phyloP scores from a whole-genome alignment of 2,113 vertebrate genomes.

The Crotalus viridis region DNA sequence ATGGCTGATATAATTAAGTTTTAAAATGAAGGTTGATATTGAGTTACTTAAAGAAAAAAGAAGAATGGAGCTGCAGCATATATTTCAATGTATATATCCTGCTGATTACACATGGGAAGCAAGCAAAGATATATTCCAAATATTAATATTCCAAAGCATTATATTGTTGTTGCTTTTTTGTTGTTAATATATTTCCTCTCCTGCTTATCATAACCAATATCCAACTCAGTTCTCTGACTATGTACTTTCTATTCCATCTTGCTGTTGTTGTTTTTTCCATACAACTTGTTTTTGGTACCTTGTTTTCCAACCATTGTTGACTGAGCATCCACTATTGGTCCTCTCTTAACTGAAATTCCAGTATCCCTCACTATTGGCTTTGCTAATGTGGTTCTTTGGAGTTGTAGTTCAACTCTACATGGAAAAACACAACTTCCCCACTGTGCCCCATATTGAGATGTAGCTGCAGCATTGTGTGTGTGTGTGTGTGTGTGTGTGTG shows the following conservation, averaged over 20 bases:
- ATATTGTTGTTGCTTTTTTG: neutral
- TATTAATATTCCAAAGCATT: neutral
- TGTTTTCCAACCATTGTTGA: neutral
- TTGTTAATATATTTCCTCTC: neutral
- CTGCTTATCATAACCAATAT: neutral
- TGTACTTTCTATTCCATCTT: neutral
- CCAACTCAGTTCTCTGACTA: neutral
- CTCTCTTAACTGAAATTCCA: neutral
- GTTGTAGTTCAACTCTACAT: neutral
- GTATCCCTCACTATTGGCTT: neutral
- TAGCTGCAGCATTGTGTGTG: neutral
- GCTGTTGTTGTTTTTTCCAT: neutral
- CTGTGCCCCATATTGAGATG: neutral
- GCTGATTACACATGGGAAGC: neutral
- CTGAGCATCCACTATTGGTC: neutral
- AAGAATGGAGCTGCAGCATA: neutral
- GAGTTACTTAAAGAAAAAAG: neutral
- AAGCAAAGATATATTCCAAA: neutral
- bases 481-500: neutral
- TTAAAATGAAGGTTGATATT: neutral
- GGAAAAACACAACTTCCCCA: neutral
- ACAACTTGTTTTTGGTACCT: neutral
- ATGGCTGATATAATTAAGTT: neutral
- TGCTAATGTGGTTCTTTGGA: neutral
- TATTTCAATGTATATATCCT: neutral